Evolutionary conservation across 1,140 invertebrate genomes (phyloP), one percentile per base, ranked within the genome.

Genomic region (Apis cerana): DNA sequence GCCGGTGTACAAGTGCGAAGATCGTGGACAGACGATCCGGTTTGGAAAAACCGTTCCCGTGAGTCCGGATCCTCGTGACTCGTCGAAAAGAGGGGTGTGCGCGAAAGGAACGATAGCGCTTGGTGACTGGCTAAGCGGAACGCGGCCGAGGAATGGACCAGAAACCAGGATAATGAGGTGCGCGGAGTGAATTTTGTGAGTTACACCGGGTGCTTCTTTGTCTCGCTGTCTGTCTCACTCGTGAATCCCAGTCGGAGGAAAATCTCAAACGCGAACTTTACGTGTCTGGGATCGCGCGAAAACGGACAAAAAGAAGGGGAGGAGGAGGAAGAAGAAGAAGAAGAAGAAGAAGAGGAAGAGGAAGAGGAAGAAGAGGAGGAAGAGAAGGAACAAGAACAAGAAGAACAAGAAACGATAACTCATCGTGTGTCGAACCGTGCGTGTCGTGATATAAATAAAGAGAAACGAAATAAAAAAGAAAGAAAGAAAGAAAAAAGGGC

Each of bases 1-100:
- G 84, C 82, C 84, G 75, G 86, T 82, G 75, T 76, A 48, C 65
- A 72, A 84, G 78, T 80, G 82, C 81, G 76, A 81, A 43, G 33
- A 74, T 67, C 70, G 71, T 50, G 62, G 70, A 75, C 56, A 84
- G 79, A 82, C 79, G 74, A 82, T 82, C 79, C 69, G 79, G 79
- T 82, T 77, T 82, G 71, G 64, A 61, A 82, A 82, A 82, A 82
- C 80, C 77, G 77, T 65, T 21, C 56, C 19, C 68, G 58, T 43
- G 33, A 43, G 48, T 27, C 71, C 58, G 77, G 58, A 75, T 82
- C 80, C 80, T 76, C 80, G 79, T 75, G 79, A 75, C 79, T 67
- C 71, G 80, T 76, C 80, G 62, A 52, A 43, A 43, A 82, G 80
- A 82, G 80, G 80, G 80, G 80, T 76, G 74, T 69, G 77, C 77